These are phyloP conservation scores for Calephelis nemesis DNA, from an alignment of 1,140 invertebrate genomes.

Conservation along the genomic window DNA sequence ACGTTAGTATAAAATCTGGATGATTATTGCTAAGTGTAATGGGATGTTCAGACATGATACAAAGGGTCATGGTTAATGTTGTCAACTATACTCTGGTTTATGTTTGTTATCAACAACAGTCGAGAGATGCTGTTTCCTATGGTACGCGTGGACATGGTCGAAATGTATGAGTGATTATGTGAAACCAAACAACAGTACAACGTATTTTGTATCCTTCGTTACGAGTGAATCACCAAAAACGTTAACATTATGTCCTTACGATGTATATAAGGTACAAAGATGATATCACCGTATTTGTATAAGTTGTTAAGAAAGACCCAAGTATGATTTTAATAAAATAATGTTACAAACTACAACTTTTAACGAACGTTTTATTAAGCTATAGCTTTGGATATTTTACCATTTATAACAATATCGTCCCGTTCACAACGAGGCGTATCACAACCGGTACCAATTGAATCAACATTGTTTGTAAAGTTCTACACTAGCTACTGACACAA, in stretches of 20 bases:
- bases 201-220: slow-evolving; percentile 42
- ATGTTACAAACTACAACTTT: slow-evolving; percentile 76
- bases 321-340: slow-evolving; percentile 76
- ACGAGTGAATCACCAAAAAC: slow-evolving; percentile 52
- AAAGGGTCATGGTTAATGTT: slow-evolving; percentile 5
- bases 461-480: slow-evolving; percentile 78
- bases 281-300: slow-evolving; percentile 71
- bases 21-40: slow-evolving; percentile 19
- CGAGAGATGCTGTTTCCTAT: neutral
- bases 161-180: slow-evolving; percentile 1
- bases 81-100: neutral
- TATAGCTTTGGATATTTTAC: slow-evolving; percentile 78
- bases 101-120: neutral
- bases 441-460: slow-evolving; percentile 79
- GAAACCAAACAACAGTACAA: slow-evolving; percentile 3
- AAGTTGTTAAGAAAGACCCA: slow-evolving; percentile 71
- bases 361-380: slow-evolving; percentile 77
- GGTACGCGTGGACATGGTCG: neutral
- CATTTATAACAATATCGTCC: slow-evolving; percentile 78
- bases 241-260: slow-evolving; percentile 61
- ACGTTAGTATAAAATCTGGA: slow-evolving; percentile 18
- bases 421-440: slow-evolving; percentile 78
- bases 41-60: slow-evolving; percentile 4
- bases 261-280: slow-evolving; percentile 64
- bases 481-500: slow-evolving; percentile 78